A percentile compares a stretch with the other conserved stretches of the same genome.
Evolutionary conservation across 2,113 vertebrate species (phyloP).

Genomic region (Melierax canorus): DNA sequence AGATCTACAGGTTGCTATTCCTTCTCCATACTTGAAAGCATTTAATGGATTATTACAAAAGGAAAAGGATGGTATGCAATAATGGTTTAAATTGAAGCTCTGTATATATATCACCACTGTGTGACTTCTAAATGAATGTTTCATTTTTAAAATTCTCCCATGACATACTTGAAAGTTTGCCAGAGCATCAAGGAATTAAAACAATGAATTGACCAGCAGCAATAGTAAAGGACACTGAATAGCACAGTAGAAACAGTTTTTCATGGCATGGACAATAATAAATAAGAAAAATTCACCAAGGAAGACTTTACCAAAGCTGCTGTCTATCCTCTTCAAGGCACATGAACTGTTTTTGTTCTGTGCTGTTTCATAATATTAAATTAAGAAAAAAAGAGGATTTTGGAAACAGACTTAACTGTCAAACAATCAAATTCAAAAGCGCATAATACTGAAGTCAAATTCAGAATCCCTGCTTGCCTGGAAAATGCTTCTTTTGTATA

Average conservation of each 20-base stretch:
- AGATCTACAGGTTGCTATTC: constrained; percentile 78
- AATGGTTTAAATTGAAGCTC: constrained; percentile 74
- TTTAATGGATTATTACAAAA: constrained; percentile 82
- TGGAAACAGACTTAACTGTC: background rate
- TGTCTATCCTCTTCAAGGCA: background rate
- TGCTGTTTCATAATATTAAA: background rate
- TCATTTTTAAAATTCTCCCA: constrained; percentile 63
- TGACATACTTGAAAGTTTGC: constrained; percentile 56
- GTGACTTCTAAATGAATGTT: constrained; percentile 69
- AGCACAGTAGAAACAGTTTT: background rate
- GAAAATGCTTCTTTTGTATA: constrained; percentile 39
- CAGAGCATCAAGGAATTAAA: constrained; percentile 50
- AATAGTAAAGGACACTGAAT: background rate
- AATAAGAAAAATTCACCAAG: background rate
- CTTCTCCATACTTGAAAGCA: constrained; percentile 79
- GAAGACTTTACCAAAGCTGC: background rate
- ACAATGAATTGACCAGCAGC: constrained; percentile 43
- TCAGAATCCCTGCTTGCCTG: background rate
- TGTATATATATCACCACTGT: constrained; percentile 57
- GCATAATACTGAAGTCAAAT: constrained; percentile 3
- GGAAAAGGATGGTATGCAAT: constrained; percentile 69
- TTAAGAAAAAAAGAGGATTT: background rate
- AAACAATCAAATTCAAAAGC: background rate
- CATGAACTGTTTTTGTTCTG: background rate
- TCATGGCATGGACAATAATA: background rate